These are phyloP conservation scores for Cremastinae sp. DNA, from an alignment of 2,888 invertebrate genomes.

Conservation along the genomic window DNA sequence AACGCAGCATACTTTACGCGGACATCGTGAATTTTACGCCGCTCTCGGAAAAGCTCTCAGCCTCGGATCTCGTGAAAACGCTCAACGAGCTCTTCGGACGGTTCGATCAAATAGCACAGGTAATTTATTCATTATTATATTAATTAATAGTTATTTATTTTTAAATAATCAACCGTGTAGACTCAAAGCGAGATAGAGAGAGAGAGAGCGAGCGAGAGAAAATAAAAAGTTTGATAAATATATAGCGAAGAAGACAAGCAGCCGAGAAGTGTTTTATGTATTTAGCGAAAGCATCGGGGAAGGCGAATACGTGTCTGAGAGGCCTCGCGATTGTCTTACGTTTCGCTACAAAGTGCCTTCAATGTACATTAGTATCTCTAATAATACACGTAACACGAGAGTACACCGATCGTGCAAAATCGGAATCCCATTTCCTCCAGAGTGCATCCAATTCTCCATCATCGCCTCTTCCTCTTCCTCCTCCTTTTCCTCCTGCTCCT, in stretches of 20 bases:
- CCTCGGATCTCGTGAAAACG: constrained; percentile 96
- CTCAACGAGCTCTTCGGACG: constrained; percentile 97
- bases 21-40: constrained; percentile 99
- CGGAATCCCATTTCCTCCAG: constrained; percentile 18
- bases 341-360: constrained; percentile 17
- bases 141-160: too few relatives aligned
- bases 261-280: constrained; percentile 7
- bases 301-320: constrained; percentile 11
- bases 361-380: constrained; percentile 38
- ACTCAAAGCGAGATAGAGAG: too few relatives aligned
- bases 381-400: constrained; percentile 38
- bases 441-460: constrained; percentile 38
- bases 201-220: too few relatives aligned
- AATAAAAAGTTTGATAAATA: too few relatives aligned
- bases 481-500: too few relatives aligned
- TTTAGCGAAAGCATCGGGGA: constrained; percentile 1
- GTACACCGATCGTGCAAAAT: constrained; percentile 17
- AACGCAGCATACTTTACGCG: constrained; percentile 93
- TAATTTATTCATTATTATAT: constrained; percentile 79
- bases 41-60: constrained; percentile 94
- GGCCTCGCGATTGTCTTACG: constrained; percentile 11
- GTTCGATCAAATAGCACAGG: constrained; percentile 98
- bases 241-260: not conserved
- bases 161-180: too few relatives aligned
- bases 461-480: constrained; percentile 5